phyloP scores from a whole-genome alignment of 53 echinoderm and acorn worm genomes.

The Pentamera pediparva region DNA sequence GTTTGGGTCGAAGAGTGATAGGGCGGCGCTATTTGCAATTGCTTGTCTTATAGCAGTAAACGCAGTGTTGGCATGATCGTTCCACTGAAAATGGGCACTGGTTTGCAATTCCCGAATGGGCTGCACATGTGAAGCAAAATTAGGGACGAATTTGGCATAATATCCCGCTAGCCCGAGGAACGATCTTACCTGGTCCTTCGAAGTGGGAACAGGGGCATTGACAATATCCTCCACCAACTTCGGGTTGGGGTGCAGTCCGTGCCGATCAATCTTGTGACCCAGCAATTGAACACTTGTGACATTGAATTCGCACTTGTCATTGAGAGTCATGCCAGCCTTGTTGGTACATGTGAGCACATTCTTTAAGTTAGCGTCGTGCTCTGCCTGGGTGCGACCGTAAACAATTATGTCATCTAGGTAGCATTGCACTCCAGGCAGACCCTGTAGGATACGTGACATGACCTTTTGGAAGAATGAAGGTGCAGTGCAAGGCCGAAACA shows the following conservation, averaged over 20 bases:
- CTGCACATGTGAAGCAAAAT: constrained; percentile 18
- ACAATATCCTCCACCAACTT: constrained; percentile 23
- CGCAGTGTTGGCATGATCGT: background rate
- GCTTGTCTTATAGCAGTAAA: background rate
- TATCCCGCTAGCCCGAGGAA: constrained; percentile 31
- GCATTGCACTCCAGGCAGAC: background rate
- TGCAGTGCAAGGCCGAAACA: background rate
- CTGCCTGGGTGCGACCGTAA: background rate
- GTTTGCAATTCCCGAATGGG: background rate
- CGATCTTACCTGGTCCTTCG: background rate
- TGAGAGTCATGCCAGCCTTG: constrained; percentile 29
- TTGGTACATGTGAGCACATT: background rate
- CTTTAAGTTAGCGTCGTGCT: constrained; percentile 18
- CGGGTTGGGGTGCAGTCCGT: constrained; percentile 9
- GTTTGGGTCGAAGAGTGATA: background rate
- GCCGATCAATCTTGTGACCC: constrained; percentile 14
- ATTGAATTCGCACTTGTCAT: constrained; percentile 34
- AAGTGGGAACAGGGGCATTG: constrained; percentile 1
- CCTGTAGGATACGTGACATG: background rate
- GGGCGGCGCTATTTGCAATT: background rate
- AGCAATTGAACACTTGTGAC: background rate
- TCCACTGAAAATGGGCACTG: background rate
- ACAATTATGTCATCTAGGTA: background rate
- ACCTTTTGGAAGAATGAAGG: background rate
- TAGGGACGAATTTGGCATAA: constrained; percentile 40